Base-by-base conservation (phyloP, 2,888 invertebrate genomes). In the Meganola albula region DNA sequence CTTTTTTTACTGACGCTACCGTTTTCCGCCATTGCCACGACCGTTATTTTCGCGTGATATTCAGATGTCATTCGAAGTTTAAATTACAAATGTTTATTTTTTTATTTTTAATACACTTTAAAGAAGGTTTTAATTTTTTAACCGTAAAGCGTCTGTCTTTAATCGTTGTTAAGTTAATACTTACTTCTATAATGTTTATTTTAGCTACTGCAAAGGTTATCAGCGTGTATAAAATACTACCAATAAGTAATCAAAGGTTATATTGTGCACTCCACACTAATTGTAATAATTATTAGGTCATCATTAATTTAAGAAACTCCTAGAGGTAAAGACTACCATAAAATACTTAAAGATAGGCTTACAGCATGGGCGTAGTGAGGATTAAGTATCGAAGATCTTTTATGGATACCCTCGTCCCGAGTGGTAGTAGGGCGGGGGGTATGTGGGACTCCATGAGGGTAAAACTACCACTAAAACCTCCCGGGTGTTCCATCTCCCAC, bases 41-140 rank as follows among this genome's bases (percentile, higher is more conserved):
- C 63, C 7, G 73, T 78, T 37, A 80, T 64, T 61, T 65, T 61
- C 29, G 74, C 72, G 59, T 54, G 57, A 45, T 65, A 74, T 54
- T 77, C 74, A 37, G 61, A 62, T 30, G 64, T 50, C 78, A 78
- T 78, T 64, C 36, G 52, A 53, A 38, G 32, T 40, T 37, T 20
- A 25, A 40, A 24, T 34, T 6, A 12, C 8, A 3, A 22, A 14
- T 31, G 24, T 12, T 30, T 34, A 36, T 30, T 12, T 28, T 24
- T 24, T 2, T 32, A 20, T 38, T 33, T 48, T 40, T 21, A 13
- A 6, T 10, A 11, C 30, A 29, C 30, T 30, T 1, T 10, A 9
- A 11, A 36, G 37, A 45, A 64, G 52, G 35, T 37, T 58, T 29
- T 55, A 42, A 40, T 40, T 53, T 65, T 62, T 50, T 52, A 47